Base-by-base conservation (phyloP, 2,113 vertebrate species). In the Verasper variegatus region DNA sequence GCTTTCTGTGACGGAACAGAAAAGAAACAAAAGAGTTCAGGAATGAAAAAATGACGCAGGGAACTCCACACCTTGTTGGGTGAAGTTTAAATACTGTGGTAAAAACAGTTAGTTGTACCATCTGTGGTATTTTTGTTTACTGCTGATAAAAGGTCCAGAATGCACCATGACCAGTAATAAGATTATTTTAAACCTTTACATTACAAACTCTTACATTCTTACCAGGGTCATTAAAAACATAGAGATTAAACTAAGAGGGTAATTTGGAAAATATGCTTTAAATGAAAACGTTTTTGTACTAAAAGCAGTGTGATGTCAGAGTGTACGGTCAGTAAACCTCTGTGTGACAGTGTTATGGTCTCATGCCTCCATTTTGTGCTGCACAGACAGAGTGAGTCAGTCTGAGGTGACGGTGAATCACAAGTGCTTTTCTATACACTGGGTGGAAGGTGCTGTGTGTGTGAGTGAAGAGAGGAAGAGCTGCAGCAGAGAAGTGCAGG, bases 1-100 rank as follows among this genome's bases (percentile, higher is more conserved):
- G 96, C 97, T 80, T 89, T 91, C 98, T 99, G 94, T n/a, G 75
- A 17, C 5, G 6, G 20, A 67, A 54, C 6, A 54, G 51, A 21
- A 11, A n/a, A 11, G 2, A 52, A 1, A 52, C 18, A 20, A 10
- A 54, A 21, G 51, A 52, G 0, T 8, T 64, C 11, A 31, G 7
- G 31, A 31, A 31, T 0, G 31, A 31, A 6, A 6, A 7, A 31
- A 2, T 35, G 27, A 18, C 4, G 3, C 6, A 27, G 31, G 6
- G 6, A 31, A 31, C 7, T 31, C 31, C 31, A 31, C 31, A 31
- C 31, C 31, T 31, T 31, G 31, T 31, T 31, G 31, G 31, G 31
- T 31, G 31, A 31, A 31, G 57, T 13, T 59, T 18, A 35, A 35
- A 35, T 37, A 37, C 35, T 10, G 9, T 37, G 35, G 35, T 10